Evolutionary conservation across 2,113 vertebrate genomes (phyloP), one percentile per base, ranked within the genome.

Genomic region (Kryptolebias marmoratus): DNA sequence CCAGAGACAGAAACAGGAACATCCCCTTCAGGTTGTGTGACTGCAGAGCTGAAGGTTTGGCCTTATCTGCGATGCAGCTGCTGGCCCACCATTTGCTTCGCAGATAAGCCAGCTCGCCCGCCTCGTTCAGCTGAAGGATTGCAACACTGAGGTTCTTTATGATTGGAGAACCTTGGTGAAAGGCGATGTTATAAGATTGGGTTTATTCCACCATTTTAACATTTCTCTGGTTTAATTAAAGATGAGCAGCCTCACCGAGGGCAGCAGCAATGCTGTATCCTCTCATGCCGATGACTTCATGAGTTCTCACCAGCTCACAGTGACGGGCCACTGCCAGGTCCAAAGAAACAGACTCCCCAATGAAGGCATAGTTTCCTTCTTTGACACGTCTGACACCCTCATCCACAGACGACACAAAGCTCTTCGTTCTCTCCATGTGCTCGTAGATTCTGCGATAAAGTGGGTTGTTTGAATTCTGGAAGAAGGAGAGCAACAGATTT

Each of bases 61-160:
- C 67, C 0, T 89, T 90, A 0, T 86, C 70, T 3, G 68, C 80
- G 0, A 89, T 54, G 82, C 96, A 97, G 59, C 93, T 95, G 90
- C 82, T 96, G 49, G 95, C 92, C 95, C 96, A 96, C 96, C 96
- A 97, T 75, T 96, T 97, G 83, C 93, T 94, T 0, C 90, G 84
- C 71, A 97, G 80, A 76, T 95, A 94, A 3, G 95, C 91, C 4
- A 97, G 90, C 7, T 95, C 93, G 0, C 96, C 96, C 0, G 93
- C 89, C 45, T 97, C 96, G 0, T 91, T 93, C 79, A 96, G 91
- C 15, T 95, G 94, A 59, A 97, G 91, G 55, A 96, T 91, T 0
- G 95, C 94, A 4, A 96, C 48, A 1, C 94, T 95, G n/a, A 97
- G 92, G 52, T 94, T 92, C 88, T 94, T 95, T 15, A 95, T 93